These are phyloP conservation scores for Nomada fucata DNA, from an alignment of 2,888 invertebrate species.

Conservation along the genomic window DNA sequence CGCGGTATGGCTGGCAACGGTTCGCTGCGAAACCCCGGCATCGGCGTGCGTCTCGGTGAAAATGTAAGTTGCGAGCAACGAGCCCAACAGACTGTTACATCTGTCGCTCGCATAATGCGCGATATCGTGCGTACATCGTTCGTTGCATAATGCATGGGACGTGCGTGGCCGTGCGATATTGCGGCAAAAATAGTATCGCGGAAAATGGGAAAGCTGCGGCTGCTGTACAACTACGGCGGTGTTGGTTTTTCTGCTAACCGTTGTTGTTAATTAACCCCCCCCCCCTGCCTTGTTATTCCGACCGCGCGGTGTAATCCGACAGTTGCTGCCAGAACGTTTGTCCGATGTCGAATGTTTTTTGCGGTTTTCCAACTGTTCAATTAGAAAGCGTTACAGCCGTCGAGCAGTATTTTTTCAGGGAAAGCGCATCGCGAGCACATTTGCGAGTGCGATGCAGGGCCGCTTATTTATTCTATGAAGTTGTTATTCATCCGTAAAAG, in stretches of 20 bases:
- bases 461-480: too few relatives aligned
- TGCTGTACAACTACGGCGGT: constrained; percentile 42
- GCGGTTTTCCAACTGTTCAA: background rate
- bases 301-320: constrained; percentile 49
- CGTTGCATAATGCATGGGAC: constrained; percentile 74
- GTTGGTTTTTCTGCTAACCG: constrained; percentile 29
- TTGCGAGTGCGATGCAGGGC: too few relatives aligned
- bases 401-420: too few relatives aligned
- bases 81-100: constrained; percentile 73
- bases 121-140: constrained; percentile 71
- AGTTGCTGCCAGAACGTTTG: constrained; percentile 49
- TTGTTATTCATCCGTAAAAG: too few relatives aligned
- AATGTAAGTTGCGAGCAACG: constrained; percentile 51
- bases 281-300: constrained; percentile 4
- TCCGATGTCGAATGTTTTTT: background rate
- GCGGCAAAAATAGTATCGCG: constrained; percentile 66
- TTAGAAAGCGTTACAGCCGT: too few relatives aligned
- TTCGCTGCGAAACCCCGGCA: background rate
- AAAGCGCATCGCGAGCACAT: too few relatives aligned
- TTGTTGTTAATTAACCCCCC: constrained; percentile 9
- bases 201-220: constrained; percentile 70
- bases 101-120: constrained; percentile 75
- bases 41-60: constrained; percentile 25
- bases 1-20: background rate
- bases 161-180: constrained; percentile 65